phyloP scores from a whole-genome alignment of 1,140 invertebrate species.

The Atta texana region DNA sequence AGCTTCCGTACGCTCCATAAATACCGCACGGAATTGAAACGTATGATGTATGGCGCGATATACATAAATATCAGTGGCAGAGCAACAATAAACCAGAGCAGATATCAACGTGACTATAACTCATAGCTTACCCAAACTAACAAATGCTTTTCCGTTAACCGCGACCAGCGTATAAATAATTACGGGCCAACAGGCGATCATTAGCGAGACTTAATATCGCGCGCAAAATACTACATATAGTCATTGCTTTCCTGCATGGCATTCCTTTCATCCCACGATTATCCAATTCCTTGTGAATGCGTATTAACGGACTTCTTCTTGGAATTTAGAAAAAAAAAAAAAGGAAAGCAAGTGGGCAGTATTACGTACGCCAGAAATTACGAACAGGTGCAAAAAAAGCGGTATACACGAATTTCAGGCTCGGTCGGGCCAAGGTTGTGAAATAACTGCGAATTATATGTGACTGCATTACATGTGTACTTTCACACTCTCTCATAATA shows the following conservation, averaged over 20 bases:
- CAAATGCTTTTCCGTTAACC: slow-evolving; percentile 69
- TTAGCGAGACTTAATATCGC: slow-evolving; percentile 70
- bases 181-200: slow-evolving; percentile 64
- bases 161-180: slow-evolving; percentile 68
- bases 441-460: slow-evolving; percentile 19
- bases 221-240: slow-evolving; percentile 53
- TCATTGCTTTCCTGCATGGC: slow-evolving; percentile 52
- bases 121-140: slow-evolving; percentile 46
- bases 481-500: background rate
- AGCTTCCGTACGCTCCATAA: slow-evolving; percentile 56
- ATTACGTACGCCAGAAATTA: background rate
- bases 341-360: background rate
- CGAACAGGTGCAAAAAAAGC: slow-evolving; percentile 19
- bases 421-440: background rate
- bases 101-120: slow-evolving; percentile 72
- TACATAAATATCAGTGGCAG: slow-evolving; percentile 71
- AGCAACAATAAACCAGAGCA: slow-evolving; percentile 64
- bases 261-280: slow-evolving; percentile 55
- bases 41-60: slow-evolving; percentile 71
- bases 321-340: slow-evolving; percentile 6
- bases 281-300: slow-evolving; percentile 39
- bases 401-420: slow-evolving; percentile 14
- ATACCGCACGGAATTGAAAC: slow-evolving; percentile 68
- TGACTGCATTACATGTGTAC: background rate
- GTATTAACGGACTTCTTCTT: slow-evolving; percentile 9